Conservation (phyloP, 2,888 invertebrate genomes). For the Caenorhabditis doughertyi region DNA sequence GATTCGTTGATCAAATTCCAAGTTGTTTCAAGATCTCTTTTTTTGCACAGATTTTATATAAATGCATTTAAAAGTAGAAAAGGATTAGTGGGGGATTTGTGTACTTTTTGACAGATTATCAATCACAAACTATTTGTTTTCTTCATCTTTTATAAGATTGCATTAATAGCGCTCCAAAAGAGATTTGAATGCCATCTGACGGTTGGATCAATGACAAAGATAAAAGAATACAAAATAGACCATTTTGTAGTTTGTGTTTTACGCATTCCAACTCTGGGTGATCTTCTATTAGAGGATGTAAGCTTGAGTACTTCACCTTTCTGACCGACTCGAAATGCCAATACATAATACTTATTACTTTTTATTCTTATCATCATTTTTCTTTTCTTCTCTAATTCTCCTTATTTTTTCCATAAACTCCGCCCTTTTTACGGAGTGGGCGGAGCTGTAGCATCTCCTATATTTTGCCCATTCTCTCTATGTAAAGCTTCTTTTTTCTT, state of each 20-base stretch:
- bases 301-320: background rate
- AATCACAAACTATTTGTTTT: conserved; percentile 10
- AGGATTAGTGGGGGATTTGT: conserved; percentile 11
- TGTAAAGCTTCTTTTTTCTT: conserved; percentile 16
- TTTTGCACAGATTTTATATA: background rate
- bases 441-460: conserved; percentile 32
- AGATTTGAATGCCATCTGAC: conserved; percentile 28
- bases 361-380: background rate
- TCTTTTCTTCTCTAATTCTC: conserved; percentile 14
- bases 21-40: background rate
- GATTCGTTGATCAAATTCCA: background rate
- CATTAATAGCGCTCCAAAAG: background rate
- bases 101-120: conserved; percentile 25
- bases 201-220: no score
- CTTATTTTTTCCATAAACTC: background rate
- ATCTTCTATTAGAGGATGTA: no score
- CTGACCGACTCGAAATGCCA: background rate
- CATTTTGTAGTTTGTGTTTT: no score
- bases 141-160: background rate
- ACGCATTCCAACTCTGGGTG: no score
- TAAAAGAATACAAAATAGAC: no score
- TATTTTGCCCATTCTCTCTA: conserved; percentile 12
- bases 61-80: conserved; percentile 3
- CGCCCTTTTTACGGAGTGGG: conserved; percentile 45
- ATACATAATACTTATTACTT: background rate